Conservation (phyloP, 2,888 invertebrate genomes). For the Thymelicus sylvestris region DNA sequence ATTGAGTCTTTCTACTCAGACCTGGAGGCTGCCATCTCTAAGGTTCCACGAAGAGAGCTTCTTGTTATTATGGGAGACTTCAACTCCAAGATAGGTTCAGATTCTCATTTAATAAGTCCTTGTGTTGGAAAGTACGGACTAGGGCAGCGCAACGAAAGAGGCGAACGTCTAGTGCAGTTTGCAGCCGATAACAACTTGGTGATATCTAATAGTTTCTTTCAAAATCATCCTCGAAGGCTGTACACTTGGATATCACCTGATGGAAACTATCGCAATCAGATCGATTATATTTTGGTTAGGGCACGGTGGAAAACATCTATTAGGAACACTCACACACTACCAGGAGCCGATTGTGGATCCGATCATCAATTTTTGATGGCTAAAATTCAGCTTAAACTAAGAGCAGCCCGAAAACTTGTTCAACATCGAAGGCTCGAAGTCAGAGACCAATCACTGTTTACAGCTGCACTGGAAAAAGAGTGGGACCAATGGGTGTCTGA, state of each 20-base stretch:
- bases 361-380: conserved; percentile 1
- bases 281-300: conserved; percentile 18
- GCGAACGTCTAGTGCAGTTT: background rate
- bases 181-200: conserved; percentile 1
- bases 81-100: no score
- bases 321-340: conserved; percentile 13
- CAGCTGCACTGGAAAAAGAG: background rate
- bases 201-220: background rate
- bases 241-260: background rate
- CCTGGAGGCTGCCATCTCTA: no score
- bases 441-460: background rate
- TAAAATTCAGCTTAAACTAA: no score
- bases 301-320: conserved; percentile 36
- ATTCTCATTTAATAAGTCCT: no score
- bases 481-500: no score
- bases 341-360: conserved; percentile 19
- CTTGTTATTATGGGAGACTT: no score
- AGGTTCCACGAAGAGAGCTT: no score
- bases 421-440: no score
- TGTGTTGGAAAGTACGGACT: background rate
- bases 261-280: conserved; percentile 5
- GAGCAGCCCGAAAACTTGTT: no score
- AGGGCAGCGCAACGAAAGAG: background rate
- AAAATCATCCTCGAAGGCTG: background rate
- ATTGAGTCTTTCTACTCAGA: no score